Percentiles rank a stretch among this genome's conserved stretches.
Evolutionary conservation across 1,140 invertebrate species (phyloP).

Genomic region (Drepana arcuata): DNA sequence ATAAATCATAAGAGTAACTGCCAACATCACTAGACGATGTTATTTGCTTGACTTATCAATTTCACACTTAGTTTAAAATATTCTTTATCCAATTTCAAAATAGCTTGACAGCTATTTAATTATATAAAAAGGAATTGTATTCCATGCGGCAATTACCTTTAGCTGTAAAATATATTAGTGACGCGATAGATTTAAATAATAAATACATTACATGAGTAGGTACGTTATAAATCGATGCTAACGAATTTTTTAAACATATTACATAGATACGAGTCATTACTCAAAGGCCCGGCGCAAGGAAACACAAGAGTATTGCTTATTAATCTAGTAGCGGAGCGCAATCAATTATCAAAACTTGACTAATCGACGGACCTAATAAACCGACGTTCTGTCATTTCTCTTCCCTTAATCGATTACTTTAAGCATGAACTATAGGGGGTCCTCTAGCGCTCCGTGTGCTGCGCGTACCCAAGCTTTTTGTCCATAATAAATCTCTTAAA

Average conservation of each 20-base stretch:
- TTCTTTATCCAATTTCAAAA: too few relatives aligned
- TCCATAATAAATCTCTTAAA: constrained; percentile 45
- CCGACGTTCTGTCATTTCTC: constrained; percentile 67
- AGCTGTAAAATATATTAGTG: too few relatives aligned
- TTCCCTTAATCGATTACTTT: constrained; percentile 67
- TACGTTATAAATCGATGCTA: too few relatives aligned
- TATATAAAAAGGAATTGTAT: too few relatives aligned
- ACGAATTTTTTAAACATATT: too few relatives aligned
- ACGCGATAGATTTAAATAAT: too few relatives aligned
- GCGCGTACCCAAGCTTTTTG: constrained; percentile 32
- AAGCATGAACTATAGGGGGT: constrained; percentile 62
- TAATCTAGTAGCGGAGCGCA: constrained; percentile 58
- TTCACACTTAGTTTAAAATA: too few relatives aligned
- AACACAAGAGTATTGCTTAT: constrained; percentile 48
- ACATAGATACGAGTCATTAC: constrained; percentile 25
- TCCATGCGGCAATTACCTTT: too few relatives aligned
- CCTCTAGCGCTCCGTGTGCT: constrained; percentile 31
- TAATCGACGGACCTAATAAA: constrained; percentile 53
- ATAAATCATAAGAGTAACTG: constrained; percentile 19
- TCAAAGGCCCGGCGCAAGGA: constrained; percentile 27
- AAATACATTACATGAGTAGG: too few relatives aligned
- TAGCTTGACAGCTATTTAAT: too few relatives aligned
- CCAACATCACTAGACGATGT: too few relatives aligned
- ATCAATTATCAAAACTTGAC: constrained; percentile 68
- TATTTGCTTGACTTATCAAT: too few relatives aligned